Evolutionary conservation across 2,888 invertebrate species (phyloP).

Genomic region (Cantharis rufa): DNA sequence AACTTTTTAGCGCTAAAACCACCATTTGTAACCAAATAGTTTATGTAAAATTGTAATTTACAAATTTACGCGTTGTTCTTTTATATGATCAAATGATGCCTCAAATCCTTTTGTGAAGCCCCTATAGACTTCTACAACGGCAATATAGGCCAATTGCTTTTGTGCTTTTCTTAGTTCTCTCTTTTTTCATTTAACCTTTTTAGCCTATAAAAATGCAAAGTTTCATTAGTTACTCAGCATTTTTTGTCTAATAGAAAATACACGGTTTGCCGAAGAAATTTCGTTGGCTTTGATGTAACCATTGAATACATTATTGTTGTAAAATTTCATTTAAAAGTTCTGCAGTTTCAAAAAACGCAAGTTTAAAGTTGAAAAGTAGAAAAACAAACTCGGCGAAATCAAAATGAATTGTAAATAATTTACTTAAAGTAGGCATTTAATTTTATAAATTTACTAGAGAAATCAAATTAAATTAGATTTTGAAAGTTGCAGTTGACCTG

Average conservation of each 20-base stretch:
- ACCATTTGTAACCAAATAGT: constrained; percentile 15
- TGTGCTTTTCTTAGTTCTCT: not conserved
- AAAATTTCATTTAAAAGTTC: not conserved
- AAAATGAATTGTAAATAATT: not conserved
- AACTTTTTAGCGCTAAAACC: not conserved
- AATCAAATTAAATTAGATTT: not conserved
- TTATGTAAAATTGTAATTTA: constrained; percentile 19
- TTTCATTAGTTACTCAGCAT: constrained; percentile 9
- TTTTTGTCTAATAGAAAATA: not conserved
- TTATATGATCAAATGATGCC: constrained; percentile 23
- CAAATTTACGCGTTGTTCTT: constrained; percentile 27
- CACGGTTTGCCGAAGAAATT: not conserved
- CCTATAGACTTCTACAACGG: constrained; percentile 13
- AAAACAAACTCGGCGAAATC: not conserved
- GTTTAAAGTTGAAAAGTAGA: not conserved
- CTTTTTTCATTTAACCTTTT: constrained; percentile 2
- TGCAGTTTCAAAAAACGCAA: not conserved
- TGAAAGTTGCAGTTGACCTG: not conserved
- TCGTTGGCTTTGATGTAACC: not conserved
- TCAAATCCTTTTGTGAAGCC: constrained; percentile 22
- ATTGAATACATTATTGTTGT: not conserved
- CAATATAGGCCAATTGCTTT: constrained; percentile 15
- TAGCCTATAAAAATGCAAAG: constrained; percentile 8
- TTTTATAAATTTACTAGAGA: not conserved
- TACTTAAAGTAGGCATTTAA: not conserved